Conservation (phyloP, 2,113 vertebrate species). For the Caretta caretta region DNA sequence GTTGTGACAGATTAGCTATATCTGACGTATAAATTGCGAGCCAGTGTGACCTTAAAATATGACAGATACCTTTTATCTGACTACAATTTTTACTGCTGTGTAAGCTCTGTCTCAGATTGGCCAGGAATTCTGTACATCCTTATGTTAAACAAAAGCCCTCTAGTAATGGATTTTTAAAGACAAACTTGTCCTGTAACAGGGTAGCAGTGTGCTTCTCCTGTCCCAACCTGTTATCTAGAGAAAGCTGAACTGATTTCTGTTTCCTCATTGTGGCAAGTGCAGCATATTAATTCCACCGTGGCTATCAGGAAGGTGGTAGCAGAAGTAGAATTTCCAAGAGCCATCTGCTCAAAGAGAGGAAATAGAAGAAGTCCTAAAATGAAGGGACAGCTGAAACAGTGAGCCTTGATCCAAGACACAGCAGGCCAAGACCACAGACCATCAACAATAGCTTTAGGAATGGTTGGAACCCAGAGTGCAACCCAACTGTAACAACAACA, state of each 20-base stretch:
- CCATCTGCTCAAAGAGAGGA: neutral
- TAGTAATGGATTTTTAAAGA: neutral
- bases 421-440: neutral
- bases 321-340: neutral
- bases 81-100: neutral
- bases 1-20: neutral
- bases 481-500: rapidly evolving
- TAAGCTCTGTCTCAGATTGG: neutral
- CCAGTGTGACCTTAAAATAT: neutral
- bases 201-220: neutral
- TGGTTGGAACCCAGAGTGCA: neutral
- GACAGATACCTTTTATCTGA: neutral
- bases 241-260: neutral
- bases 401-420: neutral
- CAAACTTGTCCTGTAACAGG: neutral
- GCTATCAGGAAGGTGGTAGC: neutral
- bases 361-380: neutral
- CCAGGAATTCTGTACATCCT: neutral
- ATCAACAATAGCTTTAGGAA: neutral
- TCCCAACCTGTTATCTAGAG: neutral
- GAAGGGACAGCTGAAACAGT: neutral
- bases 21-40: neutral
- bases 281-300: neutral
- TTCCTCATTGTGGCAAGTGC: neutral
- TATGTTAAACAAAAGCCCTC: neutral